Evolutionary conservation across 2,113 vertebrate genomes (phyloP).

Genomic region (Myanophis thanlyinensis): DNA sequence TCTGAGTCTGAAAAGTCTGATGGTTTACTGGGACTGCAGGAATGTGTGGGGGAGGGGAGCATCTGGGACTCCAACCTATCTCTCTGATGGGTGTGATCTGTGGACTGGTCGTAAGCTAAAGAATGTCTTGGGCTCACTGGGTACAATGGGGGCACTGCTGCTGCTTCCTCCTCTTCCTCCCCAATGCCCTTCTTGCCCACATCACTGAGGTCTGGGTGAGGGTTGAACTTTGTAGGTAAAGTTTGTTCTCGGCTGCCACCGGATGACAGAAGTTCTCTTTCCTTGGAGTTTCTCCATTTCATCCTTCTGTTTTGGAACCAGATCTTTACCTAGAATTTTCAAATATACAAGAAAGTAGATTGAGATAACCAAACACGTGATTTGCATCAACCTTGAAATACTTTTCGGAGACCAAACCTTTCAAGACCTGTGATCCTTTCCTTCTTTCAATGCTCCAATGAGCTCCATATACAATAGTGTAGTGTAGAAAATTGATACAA

Average conservation of each 20-base stretch:
- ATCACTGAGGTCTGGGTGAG: slow-evolving; percentile 95
- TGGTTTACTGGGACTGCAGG: slow-evolving; percentile 84
- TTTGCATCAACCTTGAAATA: background rate
- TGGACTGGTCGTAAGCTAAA: slow-evolving; percentile 61
- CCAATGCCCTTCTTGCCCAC: slow-evolving; percentile 82
- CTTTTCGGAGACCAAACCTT: background rate
- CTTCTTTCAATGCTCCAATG: background rate
- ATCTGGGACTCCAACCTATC: slow-evolving; percentile 69
- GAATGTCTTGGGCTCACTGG: slow-evolving; percentile 57
- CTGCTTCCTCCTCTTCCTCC: slow-evolving; percentile 67
- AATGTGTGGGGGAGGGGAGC: slow-evolving; percentile 76
- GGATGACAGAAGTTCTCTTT: slow-evolving; percentile 92
- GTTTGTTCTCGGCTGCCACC: slow-evolving; percentile 97
- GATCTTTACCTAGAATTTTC: slow-evolving; percentile 86
- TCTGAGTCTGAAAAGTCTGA: slow-evolving; percentile 90
- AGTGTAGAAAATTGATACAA: background rate
- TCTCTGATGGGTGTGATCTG: slow-evolving; percentile 62
- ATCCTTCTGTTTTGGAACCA: slow-evolving; percentile 99
- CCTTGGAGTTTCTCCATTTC: slow-evolving; percentile 99
- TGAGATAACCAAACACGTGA: rapidly evolving
- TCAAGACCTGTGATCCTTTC: background rate
- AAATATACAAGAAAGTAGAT: background rate
- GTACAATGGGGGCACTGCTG: slow-evolving; percentile 53
- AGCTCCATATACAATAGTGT: background rate
- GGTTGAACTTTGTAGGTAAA: slow-evolving; percentile 94